These are phyloP conservation scores for Lasioglossum pauxillum DNA, from an alignment of 2,888 invertebrate species.

Conservation along the genomic window DNA sequence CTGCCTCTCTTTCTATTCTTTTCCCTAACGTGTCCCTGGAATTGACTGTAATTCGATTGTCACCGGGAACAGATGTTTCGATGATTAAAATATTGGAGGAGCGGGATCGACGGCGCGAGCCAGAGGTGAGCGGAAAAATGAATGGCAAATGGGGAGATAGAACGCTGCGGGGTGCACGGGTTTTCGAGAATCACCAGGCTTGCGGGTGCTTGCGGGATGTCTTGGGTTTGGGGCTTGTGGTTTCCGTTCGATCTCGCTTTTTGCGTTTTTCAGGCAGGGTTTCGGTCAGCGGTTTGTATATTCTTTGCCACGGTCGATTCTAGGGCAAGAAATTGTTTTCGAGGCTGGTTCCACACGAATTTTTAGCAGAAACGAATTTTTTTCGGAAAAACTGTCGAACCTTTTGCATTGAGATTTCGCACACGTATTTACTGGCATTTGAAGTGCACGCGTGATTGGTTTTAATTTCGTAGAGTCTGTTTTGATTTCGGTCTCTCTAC, in stretches of 20 bases:
- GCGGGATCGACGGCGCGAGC: conserved; percentile 8
- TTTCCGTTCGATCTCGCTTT: not conserved
- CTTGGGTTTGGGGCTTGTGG: not conserved
- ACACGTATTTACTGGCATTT: too few species aligned
- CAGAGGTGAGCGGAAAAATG: not conserved
- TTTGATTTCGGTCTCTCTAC: too few species aligned
- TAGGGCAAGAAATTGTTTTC: not conserved
- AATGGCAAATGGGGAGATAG: not conserved
- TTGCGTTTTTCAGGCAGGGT: not conserved
- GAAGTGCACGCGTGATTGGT: not conserved
- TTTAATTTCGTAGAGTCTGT: not conserved
- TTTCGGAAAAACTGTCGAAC: not conserved
- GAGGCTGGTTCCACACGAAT: not conserved
- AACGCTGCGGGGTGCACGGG: not conserved
- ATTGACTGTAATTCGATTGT: conserved; percentile 44
- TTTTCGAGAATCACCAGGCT: not conserved
- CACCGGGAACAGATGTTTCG: conserved; percentile 46
- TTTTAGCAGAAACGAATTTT: not conserved
- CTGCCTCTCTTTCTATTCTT: not conserved
- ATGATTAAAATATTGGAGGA: conserved; percentile 28
- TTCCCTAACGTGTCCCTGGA: not conserved
- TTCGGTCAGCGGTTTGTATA: not conserved
- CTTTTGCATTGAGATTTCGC: not conserved
- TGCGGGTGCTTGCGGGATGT: not conserved
- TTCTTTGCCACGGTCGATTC: not conserved